Evolutionary conservation across 1,140 invertebrate species (phyloP).

Genomic region (Tetragonula clypearis): DNA sequence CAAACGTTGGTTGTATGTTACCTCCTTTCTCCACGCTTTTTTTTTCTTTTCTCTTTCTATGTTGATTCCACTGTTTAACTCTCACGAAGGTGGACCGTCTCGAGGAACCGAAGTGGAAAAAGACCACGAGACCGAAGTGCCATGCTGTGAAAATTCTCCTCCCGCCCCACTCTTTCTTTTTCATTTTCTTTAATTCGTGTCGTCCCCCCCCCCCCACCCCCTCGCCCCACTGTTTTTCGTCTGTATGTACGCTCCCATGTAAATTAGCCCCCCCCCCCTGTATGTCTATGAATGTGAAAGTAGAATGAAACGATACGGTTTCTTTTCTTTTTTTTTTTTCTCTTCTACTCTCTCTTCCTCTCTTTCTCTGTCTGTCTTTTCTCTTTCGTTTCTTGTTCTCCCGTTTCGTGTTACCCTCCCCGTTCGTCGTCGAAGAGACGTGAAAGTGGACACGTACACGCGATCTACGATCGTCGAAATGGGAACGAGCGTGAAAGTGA

Average conservation of each 20-base stretch:
- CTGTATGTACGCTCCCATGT: conserved; percentile 18
- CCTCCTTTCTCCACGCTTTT: conserved; percentile 48
- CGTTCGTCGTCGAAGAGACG: conserved; percentile 53
- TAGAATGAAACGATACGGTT: conserved; percentile 12
- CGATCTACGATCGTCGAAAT: conserved; percentile 52
- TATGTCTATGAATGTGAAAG: conserved; percentile 20
- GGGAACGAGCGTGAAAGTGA: conserved; percentile 65
- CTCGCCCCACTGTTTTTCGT: neutral
- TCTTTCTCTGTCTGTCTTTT: too few species aligned
- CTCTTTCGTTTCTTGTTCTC: neutral
- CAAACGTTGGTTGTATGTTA: conserved; percentile 27
- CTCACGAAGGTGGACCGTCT: conserved; percentile 80
- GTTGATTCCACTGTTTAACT: conserved; percentile 73
- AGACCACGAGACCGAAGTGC: conserved; percentile 69
- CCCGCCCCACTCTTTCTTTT: neutral
- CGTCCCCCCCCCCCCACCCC: neutral
- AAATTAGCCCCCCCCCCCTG: neutral
- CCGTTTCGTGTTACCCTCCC: neutral
- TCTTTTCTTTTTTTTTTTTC: neutral
- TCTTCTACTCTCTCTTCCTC: too few species aligned
- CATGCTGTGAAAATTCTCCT: conserved; percentile 77
- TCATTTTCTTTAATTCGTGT: too few species aligned
- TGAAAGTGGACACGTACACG: conserved; percentile 60
- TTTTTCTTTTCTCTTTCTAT: neutral
- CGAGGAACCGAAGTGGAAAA: conserved; percentile 29